These are phyloP conservation scores for Pelagia noctiluca DNA, from an alignment of 30 jellyfish, hydroid and myxozoan genomes.

Conservation along the genomic window DNA sequence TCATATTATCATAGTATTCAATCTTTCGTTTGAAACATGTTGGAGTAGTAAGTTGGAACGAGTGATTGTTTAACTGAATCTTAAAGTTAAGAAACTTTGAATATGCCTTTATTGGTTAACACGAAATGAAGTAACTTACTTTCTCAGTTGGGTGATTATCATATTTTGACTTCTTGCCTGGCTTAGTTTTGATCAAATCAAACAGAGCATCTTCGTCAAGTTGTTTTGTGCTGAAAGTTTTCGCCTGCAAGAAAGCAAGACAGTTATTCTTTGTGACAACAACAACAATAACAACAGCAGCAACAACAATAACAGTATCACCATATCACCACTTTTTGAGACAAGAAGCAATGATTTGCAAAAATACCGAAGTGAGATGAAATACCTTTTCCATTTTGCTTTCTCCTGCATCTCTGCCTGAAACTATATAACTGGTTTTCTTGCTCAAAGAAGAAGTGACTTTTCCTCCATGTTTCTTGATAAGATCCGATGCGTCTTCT, in stretches of 20 bases:
- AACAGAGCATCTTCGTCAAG: constrained; percentile 88
- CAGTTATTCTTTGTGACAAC: neutral
- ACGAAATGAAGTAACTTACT: neutral
- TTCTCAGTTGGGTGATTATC: neutral
- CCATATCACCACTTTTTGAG: neutral
- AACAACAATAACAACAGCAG: neutral
- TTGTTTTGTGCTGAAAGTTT: constrained; percentile 75
- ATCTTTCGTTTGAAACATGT: neutral
- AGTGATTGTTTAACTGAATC: neutral
- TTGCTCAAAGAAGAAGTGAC: constrained; percentile 92
- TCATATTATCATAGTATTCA: neutral
- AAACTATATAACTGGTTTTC: constrained; percentile 81
- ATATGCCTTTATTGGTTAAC: neutral
- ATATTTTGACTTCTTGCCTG: constrained; percentile 61
- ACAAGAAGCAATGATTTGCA: neutral
- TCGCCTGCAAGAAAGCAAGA: constrained; percentile 64
- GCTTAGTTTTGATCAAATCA: constrained; percentile 62
- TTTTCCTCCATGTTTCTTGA: constrained; percentile 93
- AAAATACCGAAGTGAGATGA: neutral
- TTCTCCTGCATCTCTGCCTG: constrained; percentile 97
- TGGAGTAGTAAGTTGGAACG: neutral
- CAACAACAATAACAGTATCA: neutral
- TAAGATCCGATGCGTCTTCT: constrained; percentile 80
- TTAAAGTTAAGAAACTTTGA: neutral
- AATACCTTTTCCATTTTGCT: constrained; percentile 88